A percentile compares a stretch with the other conserved stretches of the same genome.
phyloP scores from a whole-genome alignment of 2,113 vertebrate species.

The Cettia cetti region DNA sequence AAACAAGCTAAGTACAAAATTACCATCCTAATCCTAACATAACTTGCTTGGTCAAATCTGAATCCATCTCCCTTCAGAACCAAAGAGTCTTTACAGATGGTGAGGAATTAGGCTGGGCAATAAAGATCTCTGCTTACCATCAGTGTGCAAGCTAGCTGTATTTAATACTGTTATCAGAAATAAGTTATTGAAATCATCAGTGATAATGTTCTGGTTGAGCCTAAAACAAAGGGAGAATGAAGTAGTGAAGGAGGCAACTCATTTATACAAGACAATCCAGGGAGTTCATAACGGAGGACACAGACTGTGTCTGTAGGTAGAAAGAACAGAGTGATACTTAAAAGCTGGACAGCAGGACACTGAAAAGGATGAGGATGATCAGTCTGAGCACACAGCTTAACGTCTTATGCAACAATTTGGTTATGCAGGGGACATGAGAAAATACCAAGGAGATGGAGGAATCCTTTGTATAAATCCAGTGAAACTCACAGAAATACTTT shows the following conservation, averaged over 20 bases:
- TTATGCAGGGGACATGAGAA: not conserved
- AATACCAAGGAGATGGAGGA: not conserved
- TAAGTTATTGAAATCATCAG: not conserved
- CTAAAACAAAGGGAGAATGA: not conserved
- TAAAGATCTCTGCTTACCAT: not conserved
- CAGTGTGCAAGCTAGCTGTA: not conserved
- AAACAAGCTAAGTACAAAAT: not conserved
- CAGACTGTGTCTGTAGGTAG: not conserved
- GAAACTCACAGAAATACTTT: not conserved
- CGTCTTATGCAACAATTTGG: not conserved
- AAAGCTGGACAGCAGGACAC: not conserved
- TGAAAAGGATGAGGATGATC: not conserved
- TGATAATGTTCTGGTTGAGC: not conserved
- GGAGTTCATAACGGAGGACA: not conserved
- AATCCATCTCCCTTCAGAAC: not conserved
- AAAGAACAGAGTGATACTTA: not conserved
- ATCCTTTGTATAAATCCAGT: not conserved
- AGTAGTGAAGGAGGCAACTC: not conserved
- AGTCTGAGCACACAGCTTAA: not conserved
- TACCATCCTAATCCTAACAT: not conserved
- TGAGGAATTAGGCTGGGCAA: not conserved
- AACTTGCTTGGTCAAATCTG: not conserved
- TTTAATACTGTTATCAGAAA: not conserved
- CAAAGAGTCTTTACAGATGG: not conserved
- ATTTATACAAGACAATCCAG: not conserved